Conservation (phyloP, 2,888 invertebrate species). For the Oscheius sp. region DNA sequence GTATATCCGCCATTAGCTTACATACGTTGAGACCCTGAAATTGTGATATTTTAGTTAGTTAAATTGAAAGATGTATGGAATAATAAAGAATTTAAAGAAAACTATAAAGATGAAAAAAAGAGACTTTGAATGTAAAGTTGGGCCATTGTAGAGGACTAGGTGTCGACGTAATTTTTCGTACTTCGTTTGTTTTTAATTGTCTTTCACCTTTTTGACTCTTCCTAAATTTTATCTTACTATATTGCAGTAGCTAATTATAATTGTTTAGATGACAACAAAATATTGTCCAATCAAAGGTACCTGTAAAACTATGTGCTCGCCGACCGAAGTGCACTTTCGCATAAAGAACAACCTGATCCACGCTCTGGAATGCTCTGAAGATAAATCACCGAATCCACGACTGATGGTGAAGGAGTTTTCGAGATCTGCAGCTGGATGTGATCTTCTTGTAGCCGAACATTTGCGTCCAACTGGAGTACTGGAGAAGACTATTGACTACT, state of each 20-base stretch:
- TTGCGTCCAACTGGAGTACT: conserved; percentile 42
- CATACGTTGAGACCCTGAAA: neutral
- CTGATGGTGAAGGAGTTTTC: conserved; percentile 49
- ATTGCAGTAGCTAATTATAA: too few relatives aligned
- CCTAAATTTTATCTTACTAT: too few relatives aligned
- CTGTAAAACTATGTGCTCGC: conserved; percentile 40
- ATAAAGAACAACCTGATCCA: conserved; percentile 40
- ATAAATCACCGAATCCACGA: neutral
- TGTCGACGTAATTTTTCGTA: too few relatives aligned
- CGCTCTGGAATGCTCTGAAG: conserved; percentile 36
- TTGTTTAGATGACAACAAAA: too few relatives aligned
- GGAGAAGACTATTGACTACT: conserved; percentile 38
- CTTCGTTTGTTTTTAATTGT: too few relatives aligned
- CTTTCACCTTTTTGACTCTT: too few relatives aligned
- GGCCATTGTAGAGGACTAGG: too few relatives aligned
- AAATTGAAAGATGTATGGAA: neutral
- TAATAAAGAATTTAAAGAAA: neutral
- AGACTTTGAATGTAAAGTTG: too few relatives aligned
- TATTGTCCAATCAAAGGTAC: neutral
- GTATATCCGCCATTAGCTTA: conserved; percentile 8
- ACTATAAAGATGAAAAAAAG: neutral
- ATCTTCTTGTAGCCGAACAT: conserved; percentile 16
- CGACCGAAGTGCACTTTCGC: conserved; percentile 39
- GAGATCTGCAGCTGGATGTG: conserved; percentile 43
- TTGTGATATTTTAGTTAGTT: neutral